Evolutionary conservation across 64 coral and sea anemone species (phyloP).

Genomic region (Exaiptasia diaphana): DNA sequence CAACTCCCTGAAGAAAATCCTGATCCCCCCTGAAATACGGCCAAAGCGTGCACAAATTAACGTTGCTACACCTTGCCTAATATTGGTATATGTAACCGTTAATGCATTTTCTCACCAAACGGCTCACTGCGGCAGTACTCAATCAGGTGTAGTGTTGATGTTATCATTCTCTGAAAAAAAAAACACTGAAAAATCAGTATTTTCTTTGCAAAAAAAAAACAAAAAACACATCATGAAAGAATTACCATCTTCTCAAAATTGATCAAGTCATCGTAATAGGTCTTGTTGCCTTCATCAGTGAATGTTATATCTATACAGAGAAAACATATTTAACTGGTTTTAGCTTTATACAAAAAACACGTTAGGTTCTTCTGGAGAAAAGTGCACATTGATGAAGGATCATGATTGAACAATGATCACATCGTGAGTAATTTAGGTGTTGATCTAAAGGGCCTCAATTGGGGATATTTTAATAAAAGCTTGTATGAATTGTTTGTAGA

Average conservation of each 20-base stretch:
- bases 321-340: background rate
- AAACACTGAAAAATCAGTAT: background rate
- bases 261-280: conserved; percentile 61
- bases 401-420: no score
- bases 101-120: conserved; percentile 3
- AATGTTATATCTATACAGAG: conserved; percentile 73
- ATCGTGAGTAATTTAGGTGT: no score
- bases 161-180: conserved; percentile 42
- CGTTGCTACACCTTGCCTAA: background rate
- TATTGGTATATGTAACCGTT: background rate
- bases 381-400: no score
- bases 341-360: no score
- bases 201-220: background rate
- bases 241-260: conserved; percentile 90
- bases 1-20: no score
- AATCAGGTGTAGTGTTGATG: conserved; percentile 19
- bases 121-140: conserved; percentile 50
- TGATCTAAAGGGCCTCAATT: no score
- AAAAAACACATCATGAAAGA: background rate
- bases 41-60: no score
- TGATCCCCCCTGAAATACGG: no score
- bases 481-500: no score
- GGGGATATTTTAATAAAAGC: no score
- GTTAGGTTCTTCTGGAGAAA: background rate
- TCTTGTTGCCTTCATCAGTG: conserved; percentile 70